Base-by-base conservation (phyloP, 2,113 vertebrate genomes). In the Strigops habroptila region DNA sequence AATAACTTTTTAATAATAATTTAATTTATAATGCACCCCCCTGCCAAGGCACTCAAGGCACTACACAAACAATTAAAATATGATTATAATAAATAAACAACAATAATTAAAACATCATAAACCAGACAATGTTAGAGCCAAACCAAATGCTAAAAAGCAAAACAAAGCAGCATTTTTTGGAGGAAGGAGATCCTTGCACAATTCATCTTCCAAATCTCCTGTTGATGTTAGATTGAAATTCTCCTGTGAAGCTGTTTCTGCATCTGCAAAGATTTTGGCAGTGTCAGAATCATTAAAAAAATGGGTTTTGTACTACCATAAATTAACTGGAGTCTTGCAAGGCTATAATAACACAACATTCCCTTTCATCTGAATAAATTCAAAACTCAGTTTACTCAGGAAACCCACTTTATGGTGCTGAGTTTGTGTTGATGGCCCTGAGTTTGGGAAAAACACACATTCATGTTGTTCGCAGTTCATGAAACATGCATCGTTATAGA, bases 21-120 rank as follows among this genome's bases (percentile, higher is more conserved):
- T 97, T 96, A 96, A 97, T 97, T 97, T 97, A 96, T 96, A 96
- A 95, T 69, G 37, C 0, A 17, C 82, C 95, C 97, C 89, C 96
- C 95, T 89, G 75, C 96, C 92, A 96, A 96, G 95, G 27, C 92
- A 95, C 96, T 95, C 92, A 92, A 93, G 80, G 92, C 83, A 39
- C 75, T 88, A 79, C 94, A 83, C 75, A 95, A 96, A 97, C 97
- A 97, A 97, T 97, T 97, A 97, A 97, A 97, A 95, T 96, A 97
- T 92, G 90, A 97, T 97, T 92, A 95, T 79, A 96, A 97, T 97
- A 97, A 97, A 97, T 97, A 96, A 97, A 94, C 93, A 97, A 85
- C 96, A 97, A 97, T 97, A 97, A 97, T 97, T 97, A 97, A 97
- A 97, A 96, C 96, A 97, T 97, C 94, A 97, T 97, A 97, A 97